Evolutionary conservation across 2,113 vertebrate species (phyloP).

Genomic region (Numida meleagris): DNA sequence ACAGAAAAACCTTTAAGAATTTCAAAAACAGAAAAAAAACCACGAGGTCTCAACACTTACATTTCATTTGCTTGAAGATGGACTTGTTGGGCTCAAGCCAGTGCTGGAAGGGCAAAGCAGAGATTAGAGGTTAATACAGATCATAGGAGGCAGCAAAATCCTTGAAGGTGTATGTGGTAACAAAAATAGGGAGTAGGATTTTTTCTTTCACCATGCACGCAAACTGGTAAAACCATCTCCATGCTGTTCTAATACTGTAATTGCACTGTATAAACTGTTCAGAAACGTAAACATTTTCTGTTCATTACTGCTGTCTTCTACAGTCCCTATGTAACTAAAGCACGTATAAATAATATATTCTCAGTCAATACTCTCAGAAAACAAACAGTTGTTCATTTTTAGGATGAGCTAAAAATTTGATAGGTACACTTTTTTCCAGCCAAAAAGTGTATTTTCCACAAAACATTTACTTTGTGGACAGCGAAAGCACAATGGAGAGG

Average conservation of each 20-base stretch:
- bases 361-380: not conserved
- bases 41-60: slow-evolving; percentile 83
- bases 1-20: slow-evolving; percentile 9
- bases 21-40: slow-evolving; percentile 13
- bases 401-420: not conserved
- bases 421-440: not conserved
- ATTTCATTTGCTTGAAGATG: slow-evolving; percentile 97
- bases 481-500: not conserved
- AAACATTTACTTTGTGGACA: accelerated
- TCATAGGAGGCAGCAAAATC: not conserved
- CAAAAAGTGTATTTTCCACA: not conserved
- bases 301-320: not conserved
- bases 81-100: slow-evolving; percentile 98
- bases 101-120: slow-evolving; percentile 84
- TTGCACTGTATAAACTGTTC: not conserved
- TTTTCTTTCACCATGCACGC: not conserved
- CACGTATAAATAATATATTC: not conserved
- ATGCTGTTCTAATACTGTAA: not conserved
- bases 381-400: not conserved
- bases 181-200: not conserved
- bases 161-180: not conserved
- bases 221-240: not conserved
- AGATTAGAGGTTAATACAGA: slow-evolving; percentile 44
- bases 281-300: not conserved
- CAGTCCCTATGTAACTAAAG: not conserved